Evolutionary conservation across 2,888 invertebrate species (phyloP).

Genomic region (Exocentrus adspersus): DNA sequence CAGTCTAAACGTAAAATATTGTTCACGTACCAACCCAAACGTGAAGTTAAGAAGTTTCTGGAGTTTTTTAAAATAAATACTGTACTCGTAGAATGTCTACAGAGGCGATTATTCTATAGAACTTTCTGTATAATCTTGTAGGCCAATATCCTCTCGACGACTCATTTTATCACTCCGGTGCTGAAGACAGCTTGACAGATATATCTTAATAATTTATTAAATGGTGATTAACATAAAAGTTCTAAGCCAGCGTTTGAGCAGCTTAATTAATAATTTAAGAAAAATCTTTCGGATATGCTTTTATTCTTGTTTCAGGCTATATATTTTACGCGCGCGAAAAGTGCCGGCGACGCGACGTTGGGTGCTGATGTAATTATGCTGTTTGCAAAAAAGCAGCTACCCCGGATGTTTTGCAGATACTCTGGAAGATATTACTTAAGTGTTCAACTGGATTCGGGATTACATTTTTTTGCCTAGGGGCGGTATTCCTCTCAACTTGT

Average conservation of each 20-base stretch:
- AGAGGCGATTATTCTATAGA: no score
- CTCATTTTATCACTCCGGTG: constrained; percentile 5
- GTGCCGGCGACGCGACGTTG: neutral
- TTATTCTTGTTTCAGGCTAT: neutral
- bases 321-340: neutral
- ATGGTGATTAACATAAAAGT: constrained; percentile 17
- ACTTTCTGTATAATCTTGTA: neutral
- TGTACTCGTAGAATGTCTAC: no score
- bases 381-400: no score
- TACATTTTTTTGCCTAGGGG: no score
- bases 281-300: constrained; percentile 5
- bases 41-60: neutral
- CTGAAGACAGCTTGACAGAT: constrained; percentile 16
- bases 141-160: constrained; percentile 10
- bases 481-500: no score
- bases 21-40: neutral
- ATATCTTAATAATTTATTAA: constrained; percentile 18
- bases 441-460: no score
- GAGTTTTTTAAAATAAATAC: no score
- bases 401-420: no score
- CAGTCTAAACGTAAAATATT: neutral
- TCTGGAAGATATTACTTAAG: no score
- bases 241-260: neutral
- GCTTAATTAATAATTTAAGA: constrained; percentile 18
- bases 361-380: no score